Evolutionary conservation across 2,888 invertebrate genomes (phyloP).

Genomic region (Chirona hameri): DNA sequence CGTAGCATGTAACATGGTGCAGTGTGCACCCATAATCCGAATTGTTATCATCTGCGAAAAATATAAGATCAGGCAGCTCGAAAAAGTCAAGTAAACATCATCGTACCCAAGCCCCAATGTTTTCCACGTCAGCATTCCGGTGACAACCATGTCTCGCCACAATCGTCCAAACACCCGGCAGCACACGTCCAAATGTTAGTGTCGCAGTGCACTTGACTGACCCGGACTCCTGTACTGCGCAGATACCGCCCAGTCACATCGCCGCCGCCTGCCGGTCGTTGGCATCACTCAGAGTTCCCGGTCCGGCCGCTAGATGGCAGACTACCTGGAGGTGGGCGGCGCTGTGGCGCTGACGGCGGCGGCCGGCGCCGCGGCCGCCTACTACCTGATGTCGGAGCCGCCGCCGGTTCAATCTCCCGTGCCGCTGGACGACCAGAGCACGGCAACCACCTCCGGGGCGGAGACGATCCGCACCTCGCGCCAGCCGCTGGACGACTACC

Average conservation of each 20-base stretch:
- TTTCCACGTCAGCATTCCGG: too few relatives aligned
- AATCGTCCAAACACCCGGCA: too few relatives aligned
- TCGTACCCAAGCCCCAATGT: too few relatives aligned
- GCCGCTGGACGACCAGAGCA: conserved; percentile 71
- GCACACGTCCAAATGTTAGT: not conserved
- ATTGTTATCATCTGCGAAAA: too few relatives aligned
- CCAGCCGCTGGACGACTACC: not conserved
- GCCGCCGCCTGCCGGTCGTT: not conserved
- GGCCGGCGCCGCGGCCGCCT: conserved; percentile 73
- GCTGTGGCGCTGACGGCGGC: conserved; percentile 46
- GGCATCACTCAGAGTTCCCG: not conserved
- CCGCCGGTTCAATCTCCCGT: conserved; percentile 73
- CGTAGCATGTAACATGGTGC: too few relatives aligned
- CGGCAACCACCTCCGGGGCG: too few relatives aligned
- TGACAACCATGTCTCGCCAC: too few relatives aligned
- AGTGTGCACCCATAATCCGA: too few relatives aligned
- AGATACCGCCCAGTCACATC: not conserved
- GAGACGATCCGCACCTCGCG: not conserved
- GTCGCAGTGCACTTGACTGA: not conserved
- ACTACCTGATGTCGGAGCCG: conserved; percentile 75
- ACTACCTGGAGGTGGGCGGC: conserved; percentile 23
- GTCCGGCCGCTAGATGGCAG: not conserved
- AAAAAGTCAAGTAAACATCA: too few relatives aligned
- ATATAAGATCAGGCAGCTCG: too few relatives aligned
- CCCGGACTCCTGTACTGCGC: not conserved